Conservation (phyloP, 2,113 vertebrate species). For the Collichthys lucidus region DNA sequence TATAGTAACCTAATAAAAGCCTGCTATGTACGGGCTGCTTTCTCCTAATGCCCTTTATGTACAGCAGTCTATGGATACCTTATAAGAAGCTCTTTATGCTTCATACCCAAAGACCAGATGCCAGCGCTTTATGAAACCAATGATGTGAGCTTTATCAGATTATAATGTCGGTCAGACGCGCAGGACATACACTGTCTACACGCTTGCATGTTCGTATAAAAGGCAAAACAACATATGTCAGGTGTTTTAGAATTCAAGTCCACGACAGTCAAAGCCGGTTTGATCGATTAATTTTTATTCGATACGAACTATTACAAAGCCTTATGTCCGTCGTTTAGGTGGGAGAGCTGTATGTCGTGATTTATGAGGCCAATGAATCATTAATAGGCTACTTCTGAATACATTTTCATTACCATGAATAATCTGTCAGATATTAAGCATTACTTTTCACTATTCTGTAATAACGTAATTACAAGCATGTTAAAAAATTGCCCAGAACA, state of each 20-base stretch:
- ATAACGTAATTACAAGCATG: neutral
- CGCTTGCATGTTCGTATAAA: neutral
- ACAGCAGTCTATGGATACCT: constrained; percentile 57
- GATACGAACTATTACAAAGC: neutral
- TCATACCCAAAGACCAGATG: constrained; percentile 32
- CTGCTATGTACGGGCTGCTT: constrained; percentile 35
- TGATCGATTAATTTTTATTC: neutral
- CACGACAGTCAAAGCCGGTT: neutral
- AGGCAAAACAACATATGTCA: constrained; percentile 1
- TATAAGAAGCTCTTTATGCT: constrained; percentile 47
- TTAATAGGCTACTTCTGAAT: neutral
- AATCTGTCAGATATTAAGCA: neutral
- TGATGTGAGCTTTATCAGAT: constrained; percentile 46
- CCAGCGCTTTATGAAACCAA: constrained; percentile 35
- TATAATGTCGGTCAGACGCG: neutral
- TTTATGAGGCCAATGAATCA: neutral
- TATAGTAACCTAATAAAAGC: constrained; percentile 75
- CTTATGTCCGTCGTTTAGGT: neutral
- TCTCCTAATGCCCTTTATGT: constrained; percentile 59
- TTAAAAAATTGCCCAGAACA: neutral
- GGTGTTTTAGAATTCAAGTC: neutral
- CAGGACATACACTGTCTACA: neutral
- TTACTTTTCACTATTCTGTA: neutral
- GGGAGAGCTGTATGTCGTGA: neutral
- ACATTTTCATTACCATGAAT: neutral